Evolutionary conservation across 1,140 invertebrate species (phyloP).

Genomic region (Scylla paramamosain): DNA sequence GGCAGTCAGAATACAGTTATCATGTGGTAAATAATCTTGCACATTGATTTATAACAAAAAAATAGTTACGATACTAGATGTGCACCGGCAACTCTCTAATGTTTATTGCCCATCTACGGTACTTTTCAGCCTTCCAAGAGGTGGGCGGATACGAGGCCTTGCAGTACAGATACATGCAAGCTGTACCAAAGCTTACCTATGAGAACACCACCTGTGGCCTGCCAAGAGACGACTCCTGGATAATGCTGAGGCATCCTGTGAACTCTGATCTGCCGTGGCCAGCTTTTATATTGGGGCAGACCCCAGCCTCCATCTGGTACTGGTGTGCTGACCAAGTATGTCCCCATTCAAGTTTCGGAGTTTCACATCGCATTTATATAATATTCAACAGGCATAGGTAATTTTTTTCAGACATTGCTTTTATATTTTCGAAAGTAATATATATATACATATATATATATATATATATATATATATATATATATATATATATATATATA

Average conservation of each 20-base stretch:
- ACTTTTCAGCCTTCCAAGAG: conserved; percentile 79
- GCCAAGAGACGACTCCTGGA: conserved; percentile 78
- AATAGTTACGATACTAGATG: too few species aligned
- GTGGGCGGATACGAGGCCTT: conserved; percentile 82
- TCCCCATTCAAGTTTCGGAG: background rate
- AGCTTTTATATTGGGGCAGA: conserved; percentile 82
- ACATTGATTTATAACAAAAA: too few species aligned
- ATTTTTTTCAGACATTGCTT: background rate
- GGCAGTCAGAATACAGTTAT: too few species aligned
- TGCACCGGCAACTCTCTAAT: too few species aligned
- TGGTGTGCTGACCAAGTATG: conserved; percentile 83
- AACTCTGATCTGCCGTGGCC: conserved; percentile 82
- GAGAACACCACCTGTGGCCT: conserved; percentile 77
- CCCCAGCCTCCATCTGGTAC: conserved; percentile 82
- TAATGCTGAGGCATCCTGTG: conserved; percentile 79
- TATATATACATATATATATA: background rate
- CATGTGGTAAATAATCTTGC: too few species aligned
- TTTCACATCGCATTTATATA: background rate
- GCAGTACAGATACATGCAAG: conserved; percentile 80
- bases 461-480: too few species aligned
- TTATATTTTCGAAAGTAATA: background rate
- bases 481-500: too few species aligned
- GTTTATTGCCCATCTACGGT: too few species aligned
- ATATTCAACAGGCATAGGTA: background rate
- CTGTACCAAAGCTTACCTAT: conserved; percentile 78